Percentiles rank a stretch among this genome's conserved stretches.
Evolutionary conservation across 2,113 vertebrate genomes (phyloP).

Genomic region (Prochilodus magdalenae): DNA sequence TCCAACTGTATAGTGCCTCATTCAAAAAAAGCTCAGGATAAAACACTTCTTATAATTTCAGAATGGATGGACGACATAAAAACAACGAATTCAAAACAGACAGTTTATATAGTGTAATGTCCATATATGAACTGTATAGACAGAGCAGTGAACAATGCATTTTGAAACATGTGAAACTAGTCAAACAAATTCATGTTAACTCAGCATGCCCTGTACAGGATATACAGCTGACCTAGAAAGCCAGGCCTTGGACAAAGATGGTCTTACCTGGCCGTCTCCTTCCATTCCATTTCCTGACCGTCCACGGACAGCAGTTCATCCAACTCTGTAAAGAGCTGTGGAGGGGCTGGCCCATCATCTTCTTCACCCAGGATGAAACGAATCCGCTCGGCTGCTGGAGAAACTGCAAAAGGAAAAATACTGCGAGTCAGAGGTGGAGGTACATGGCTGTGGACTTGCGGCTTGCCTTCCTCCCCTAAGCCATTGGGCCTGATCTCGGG

Average conservation of each 20-base stretch:
- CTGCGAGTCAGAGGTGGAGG: slow-evolving; percentile 83
- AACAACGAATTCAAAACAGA: no score
- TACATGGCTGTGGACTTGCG: slow-evolving; percentile 54
- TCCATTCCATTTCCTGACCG: slow-evolving; percentile 99
- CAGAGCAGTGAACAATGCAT: no score
- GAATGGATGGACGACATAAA: no score
- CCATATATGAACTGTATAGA: no score
- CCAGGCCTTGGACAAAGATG: background rate
- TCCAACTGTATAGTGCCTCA: no score
- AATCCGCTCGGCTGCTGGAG: slow-evolving; percentile 93
- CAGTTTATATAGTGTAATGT: no score
- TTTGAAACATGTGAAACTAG: no score
- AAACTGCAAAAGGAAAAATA: slow-evolving; percentile 95
- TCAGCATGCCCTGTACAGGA: background rate
- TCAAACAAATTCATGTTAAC: background rate
- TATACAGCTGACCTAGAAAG: background rate
- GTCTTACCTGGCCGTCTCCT: slow-evolving; percentile 95
- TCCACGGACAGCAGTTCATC: slow-evolving; percentile 94
- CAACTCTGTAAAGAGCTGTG: slow-evolving; percentile 97
- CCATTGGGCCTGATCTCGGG: slow-evolving; percentile 72
- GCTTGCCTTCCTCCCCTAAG: slow-evolving; percentile 72
- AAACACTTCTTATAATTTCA: no score
- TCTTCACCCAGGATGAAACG: slow-evolving; percentile 97
- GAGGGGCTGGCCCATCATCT: slow-evolving; percentile 90
- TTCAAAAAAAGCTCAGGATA: no score